These are phyloP conservation scores for Leptinotarsa juncta DNA, from an alignment of 2,888 invertebrate genomes.

Conservation along the genomic window DNA sequence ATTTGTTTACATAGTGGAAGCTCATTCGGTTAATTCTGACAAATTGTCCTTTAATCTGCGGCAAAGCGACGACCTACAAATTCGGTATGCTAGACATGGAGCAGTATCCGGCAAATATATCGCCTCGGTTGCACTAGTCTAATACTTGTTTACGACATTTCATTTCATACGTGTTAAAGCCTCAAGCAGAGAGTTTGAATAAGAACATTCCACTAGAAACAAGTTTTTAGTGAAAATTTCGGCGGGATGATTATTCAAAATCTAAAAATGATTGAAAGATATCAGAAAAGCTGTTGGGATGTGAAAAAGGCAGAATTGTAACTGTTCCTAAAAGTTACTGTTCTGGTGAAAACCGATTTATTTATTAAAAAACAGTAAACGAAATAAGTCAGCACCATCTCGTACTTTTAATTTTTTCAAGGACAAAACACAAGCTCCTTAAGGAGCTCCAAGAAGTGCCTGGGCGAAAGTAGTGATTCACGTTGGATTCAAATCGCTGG, in stretches of 20 bases:
- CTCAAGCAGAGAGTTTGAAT: neutral
- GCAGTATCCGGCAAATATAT: constrained; percentile 22
- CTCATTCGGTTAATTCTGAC: constrained; percentile 36
- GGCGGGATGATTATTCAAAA: neutral
- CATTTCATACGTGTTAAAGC: neutral
- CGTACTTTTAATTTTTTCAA: no score
- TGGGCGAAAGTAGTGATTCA: no score
- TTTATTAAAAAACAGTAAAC: no score
- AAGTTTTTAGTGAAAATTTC: no score
- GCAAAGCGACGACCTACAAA: constrained; percentile 29
- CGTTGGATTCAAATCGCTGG: no score
- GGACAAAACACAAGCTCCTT: no score
- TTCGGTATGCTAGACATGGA: constrained; percentile 26
- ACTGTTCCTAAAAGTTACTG: no score
- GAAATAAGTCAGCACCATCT: no score
- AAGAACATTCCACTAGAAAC: neutral
- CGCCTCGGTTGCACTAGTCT: constrained; percentile 23
- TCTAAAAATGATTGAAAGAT: neutral
- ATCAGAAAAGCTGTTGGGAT: no score
- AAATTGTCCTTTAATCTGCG: constrained; percentile 35
- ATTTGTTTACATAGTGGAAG: constrained; percentile 15
- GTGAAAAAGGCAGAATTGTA: no score
- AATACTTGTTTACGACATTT: constrained; percentile 24
- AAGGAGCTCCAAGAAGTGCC: no score
- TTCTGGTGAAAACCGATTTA: no score